Base-by-base conservation (phyloP, 2,113 vertebrate species). In the Crotalus viridis region DNA sequence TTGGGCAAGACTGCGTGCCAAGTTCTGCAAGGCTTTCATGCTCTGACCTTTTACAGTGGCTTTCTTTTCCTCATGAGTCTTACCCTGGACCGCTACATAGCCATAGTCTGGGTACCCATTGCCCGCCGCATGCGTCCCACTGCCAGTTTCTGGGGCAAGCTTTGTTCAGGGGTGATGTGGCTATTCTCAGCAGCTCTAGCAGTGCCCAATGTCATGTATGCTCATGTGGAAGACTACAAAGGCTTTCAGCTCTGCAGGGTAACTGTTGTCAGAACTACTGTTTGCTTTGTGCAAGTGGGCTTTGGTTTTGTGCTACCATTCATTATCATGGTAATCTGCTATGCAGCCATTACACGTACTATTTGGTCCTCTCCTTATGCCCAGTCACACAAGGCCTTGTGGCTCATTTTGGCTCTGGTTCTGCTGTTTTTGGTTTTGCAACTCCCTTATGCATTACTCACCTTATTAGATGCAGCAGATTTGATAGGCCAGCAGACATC, bases 51-150 rank as follows among this genome's bases (percentile, higher is more conserved):
- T 26, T 98, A 99, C 88, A 98, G 98, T 0, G 99, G 99, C 10
- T 98, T 99, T 94, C 93, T 99, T 93, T 98, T 99, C 95, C 97
- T 99, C 51, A 98, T 98, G 24, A 98, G 98, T 95, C 98, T 99
- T 96, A 99, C 99, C 0, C 92, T 98, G 0, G 99, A 99, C 93
- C 99, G 99, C 95, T 99, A 99, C 13, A 89, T 99, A 95, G 98
- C 98, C 94, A 98, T 99, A 0, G 98, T 98, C 0, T 94, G 9
- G 90, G 97, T 96, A 26, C 96, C 98, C 0, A 26, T 96, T 0
- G 97, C 97, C 52, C 96, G 95, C 0, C 96, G 96, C 52, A 96
- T 97, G 51, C 98, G 97, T 46, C 95, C 93, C 0, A 94, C 93
- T 6, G 96, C 96, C 2, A 91, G 97, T 0, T 90, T 39, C 9